Conservation (phyloP, 1,140 invertebrate genomes). For the Triops longicaudatus region DNA sequence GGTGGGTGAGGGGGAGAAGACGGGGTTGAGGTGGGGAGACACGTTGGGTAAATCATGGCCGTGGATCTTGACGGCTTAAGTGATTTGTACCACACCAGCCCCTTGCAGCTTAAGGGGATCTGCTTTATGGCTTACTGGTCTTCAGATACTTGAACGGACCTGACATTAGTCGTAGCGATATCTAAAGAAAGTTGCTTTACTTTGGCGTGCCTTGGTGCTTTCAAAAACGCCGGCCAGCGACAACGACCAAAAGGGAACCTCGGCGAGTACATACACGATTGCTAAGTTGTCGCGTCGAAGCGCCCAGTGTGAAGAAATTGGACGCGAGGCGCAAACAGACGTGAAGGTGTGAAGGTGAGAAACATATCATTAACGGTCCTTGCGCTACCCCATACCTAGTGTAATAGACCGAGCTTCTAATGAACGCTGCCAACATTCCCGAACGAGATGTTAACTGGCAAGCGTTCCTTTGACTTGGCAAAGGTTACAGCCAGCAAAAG, state of each 20-base stretch:
- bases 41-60: neutral
- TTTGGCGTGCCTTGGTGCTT: neutral
- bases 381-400: neutral
- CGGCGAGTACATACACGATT: neutral
- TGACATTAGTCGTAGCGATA: neutral
- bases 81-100: conserved; percentile 14
- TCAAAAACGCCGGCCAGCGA: neutral
- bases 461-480: neutral
- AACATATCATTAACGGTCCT: neutral
- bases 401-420: neutral
- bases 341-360: neutral
- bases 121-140: conserved; percentile 14
- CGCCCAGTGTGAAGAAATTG: neutral
- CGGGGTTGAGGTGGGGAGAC: neutral
- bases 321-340: neutral
- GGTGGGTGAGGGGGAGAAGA: neutral
- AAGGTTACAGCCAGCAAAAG: neutral
- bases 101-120: neutral
- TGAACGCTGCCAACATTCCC: neutral
- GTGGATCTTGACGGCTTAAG: conserved; percentile 14
- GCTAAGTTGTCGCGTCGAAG: neutral
- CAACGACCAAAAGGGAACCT: neutral
- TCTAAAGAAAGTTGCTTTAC: neutral
- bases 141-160: neutral
- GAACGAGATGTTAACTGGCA: neutral